These are phyloP conservation scores for Urechis unicinctus DNA, from an alignment of 2,888 invertebrate genomes.

Conservation along the genomic window DNA sequence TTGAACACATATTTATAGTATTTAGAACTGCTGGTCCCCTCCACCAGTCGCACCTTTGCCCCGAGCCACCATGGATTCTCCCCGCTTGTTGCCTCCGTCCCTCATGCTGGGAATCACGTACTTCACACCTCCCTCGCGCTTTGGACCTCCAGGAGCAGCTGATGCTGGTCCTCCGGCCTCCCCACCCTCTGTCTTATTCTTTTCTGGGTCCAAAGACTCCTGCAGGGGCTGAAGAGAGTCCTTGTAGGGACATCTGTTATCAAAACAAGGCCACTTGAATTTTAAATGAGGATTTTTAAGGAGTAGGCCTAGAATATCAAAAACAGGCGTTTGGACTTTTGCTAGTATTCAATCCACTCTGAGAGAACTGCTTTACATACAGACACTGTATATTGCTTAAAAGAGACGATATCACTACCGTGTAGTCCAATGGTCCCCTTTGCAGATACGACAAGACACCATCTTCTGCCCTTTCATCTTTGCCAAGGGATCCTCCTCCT, in stretches of 20 bases:
- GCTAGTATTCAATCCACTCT: too few relatives aligned
- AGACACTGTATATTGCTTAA: too few relatives aligned
- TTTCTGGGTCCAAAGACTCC: constrained; percentile 16
- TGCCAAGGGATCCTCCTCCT: constrained; percentile 77
- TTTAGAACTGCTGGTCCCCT: too few relatives aligned
- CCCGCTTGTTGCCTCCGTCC: constrained; percentile 66
- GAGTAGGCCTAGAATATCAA: too few relatives aligned
- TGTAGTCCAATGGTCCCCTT: constrained; percentile 93
- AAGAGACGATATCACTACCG: constrained; percentile 50
- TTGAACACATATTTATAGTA: too few relatives aligned
- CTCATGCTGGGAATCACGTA: constrained; percentile 80
- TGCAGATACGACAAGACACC: constrained; percentile 51
- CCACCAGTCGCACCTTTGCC: constrained; percentile 46
- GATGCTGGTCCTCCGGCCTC: constrained; percentile 20
- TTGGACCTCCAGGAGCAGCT: constrained; percentile 21
- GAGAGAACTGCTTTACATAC: too few relatives aligned
- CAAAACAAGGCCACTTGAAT: too few relatives aligned
- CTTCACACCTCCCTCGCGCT: constrained; percentile 42
- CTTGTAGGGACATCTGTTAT: constrained; percentile 79
- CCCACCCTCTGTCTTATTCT: constrained; percentile 24
- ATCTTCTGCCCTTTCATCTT: constrained; percentile 58
- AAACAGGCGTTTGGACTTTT: too few relatives aligned
- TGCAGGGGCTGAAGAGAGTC: constrained; percentile 63
- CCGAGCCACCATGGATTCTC: constrained; percentile 61
- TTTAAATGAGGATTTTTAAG: too few relatives aligned